These are phyloP conservation scores for Theocolax elegans DNA, from an alignment of 1,140 invertebrate species.

Conservation along the genomic window DNA sequence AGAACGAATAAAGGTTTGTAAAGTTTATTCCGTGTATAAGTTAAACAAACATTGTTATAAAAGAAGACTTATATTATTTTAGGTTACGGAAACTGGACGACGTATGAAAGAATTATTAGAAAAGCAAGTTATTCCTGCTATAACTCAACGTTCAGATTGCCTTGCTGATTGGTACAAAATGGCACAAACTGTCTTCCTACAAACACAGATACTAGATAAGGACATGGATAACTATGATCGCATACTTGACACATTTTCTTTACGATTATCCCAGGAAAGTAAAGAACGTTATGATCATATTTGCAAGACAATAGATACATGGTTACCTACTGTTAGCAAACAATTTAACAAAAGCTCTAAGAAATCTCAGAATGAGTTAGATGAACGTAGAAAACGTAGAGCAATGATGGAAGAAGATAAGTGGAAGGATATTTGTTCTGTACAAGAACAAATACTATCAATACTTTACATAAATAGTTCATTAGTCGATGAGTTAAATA, in stretches of 20 bases:
- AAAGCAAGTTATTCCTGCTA: slow-evolving; percentile 74
- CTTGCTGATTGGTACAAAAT: slow-evolving; percentile 88
- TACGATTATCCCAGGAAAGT: slow-evolving; percentile 59
- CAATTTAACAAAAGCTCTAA: slow-evolving; percentile 47
- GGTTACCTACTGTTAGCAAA: slow-evolving; percentile 53
- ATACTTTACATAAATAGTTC: slow-evolving; percentile 64
- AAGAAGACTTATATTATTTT: slow-evolving; percentile 18
- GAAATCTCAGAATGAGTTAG: slow-evolving; percentile 9
- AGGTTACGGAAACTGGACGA: slow-evolving; percentile 75
- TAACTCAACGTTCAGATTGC: slow-evolving; percentile 76
- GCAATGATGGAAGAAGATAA: slow-evolving; percentile 32
- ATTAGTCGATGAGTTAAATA: slow-evolving; percentile 56
- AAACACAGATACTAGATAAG: slow-evolving; percentile 80
- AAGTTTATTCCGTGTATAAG: not conserved
- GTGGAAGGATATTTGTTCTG: slow-evolving; percentile 62
- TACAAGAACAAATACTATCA: slow-evolving; percentile 64
- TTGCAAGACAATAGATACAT: slow-evolving; percentile 50
- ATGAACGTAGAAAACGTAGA: not conserved
- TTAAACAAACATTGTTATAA: slow-evolving; percentile 16
- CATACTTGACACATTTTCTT: slow-evolving; percentile 57
- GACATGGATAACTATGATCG: slow-evolving; percentile 73
- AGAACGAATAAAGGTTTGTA: slow-evolving; percentile 77
- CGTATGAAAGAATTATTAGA: slow-evolving; percentile 75
- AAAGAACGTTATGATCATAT: slow-evolving; percentile 59
- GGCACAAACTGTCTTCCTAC: slow-evolving; percentile 81